These are phyloP conservation scores for Stenchaetothrips biformis DNA, from an alignment of 2,888 invertebrate genomes.

Conservation along the genomic window DNA sequence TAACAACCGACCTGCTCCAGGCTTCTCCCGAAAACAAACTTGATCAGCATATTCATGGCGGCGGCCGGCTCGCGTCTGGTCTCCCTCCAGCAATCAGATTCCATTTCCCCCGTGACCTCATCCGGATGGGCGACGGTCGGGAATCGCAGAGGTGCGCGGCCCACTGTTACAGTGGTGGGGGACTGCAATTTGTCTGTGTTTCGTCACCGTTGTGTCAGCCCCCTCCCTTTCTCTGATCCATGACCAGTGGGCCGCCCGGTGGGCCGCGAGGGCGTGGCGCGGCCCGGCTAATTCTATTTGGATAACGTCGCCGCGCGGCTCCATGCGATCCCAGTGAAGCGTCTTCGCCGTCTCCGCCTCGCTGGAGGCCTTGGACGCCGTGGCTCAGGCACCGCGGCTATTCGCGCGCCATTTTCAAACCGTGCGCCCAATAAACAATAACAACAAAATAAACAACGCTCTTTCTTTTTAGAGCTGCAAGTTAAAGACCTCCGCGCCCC, in stretches of 20 bases:
- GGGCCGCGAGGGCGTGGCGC: background rate
- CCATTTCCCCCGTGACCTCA: slow-evolving; percentile 11
- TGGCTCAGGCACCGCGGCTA: too few species aligned
- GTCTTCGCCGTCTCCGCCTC: too few species aligned
- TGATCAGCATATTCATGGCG: slow-evolving; percentile 5
- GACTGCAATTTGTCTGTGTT: background rate
- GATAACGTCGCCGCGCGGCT: too few species aligned
- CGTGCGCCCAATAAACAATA: too few species aligned
- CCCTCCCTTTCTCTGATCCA: too few species aligned
- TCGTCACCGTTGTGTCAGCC: background rate
- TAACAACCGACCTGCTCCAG: background rate
- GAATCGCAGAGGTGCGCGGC: background rate
- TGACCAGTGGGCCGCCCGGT: background rate
- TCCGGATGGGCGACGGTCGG: background rate
- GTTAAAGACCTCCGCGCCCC: too few species aligned
- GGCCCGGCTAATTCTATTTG: too few species aligned
- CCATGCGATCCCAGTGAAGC: too few species aligned
- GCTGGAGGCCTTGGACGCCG: too few species aligned
- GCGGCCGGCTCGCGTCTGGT: background rate
- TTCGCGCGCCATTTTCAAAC: too few species aligned
- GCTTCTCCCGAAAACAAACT: background rate
- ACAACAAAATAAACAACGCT: too few species aligned
- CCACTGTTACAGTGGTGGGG: background rate
- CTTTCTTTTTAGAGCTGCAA: too few species aligned
- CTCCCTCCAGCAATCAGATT: background rate